Percentiles rank a stretch among this genome's conserved stretches.
These are phyloP conservation scores for Yponomeuta malinellus DNA, from an alignment of 2,888 invertebrate genomes.

Conservation along the genomic window DNA sequence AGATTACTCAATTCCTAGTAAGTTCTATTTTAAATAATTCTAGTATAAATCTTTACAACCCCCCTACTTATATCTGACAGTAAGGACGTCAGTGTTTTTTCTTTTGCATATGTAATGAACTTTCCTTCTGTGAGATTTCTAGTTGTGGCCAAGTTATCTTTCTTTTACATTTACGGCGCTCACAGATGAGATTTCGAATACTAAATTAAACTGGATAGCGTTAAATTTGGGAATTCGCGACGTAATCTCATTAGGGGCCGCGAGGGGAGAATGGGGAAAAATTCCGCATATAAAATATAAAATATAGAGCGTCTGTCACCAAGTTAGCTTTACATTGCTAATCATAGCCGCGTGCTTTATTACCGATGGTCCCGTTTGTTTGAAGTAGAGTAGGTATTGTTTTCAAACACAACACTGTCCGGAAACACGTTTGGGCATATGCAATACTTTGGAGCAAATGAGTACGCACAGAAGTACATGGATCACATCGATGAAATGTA, in stretches of 20 bases:
- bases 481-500: too few relatives aligned
- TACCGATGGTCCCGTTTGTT: not conserved
- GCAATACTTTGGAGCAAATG: too few relatives aligned
- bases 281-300: not conserved
- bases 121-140: not conserved
- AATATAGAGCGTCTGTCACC: not conserved
- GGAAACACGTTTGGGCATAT: too few relatives aligned
- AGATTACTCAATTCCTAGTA: too few relatives aligned
- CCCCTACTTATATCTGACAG: too few relatives aligned
- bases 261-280: not conserved
- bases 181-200: conserved; percentile 50
- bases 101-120: too few relatives aligned
- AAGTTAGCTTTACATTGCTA: not conserved
- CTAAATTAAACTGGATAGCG: conserved; percentile 28
- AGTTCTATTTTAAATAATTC: too few relatives aligned
- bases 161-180: conserved; percentile 44
- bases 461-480: too few relatives aligned
- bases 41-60: too few relatives aligned
- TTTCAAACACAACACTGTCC: too few relatives aligned
- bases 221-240: conserved; percentile 8
- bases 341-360: not conserved
- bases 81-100: too few relatives aligned
- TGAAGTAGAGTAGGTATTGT: too few relatives aligned
- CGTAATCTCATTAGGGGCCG: not conserved
- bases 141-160: conserved; percentile 13